Base-by-base conservation (phyloP, 1,140 invertebrate genomes). In the Cyphomyrmex costatus region DNA sequence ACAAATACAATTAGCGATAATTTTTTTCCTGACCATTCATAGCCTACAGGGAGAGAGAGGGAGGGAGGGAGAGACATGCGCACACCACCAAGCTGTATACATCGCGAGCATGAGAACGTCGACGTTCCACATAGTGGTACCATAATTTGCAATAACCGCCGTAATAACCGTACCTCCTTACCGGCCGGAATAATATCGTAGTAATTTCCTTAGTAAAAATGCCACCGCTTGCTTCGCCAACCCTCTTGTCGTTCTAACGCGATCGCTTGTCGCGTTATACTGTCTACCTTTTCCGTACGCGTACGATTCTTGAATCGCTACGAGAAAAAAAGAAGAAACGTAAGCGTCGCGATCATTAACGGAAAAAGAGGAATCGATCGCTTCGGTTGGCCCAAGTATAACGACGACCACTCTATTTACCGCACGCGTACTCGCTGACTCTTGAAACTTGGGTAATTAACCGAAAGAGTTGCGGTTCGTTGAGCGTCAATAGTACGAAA, bases 71-170 rank as follows among this genome's bases (percentile, higher is more conserved):
- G 65, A 49, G 49, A 49, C n/a, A 30, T 30, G 24, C 63, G 65
- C 76, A 19, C 60, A 19, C 42, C 33, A 8, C n/a, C 36, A 12
- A n/a, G 24, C 24, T 30, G 53, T 49, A 89, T 78, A 58, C 74
- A 79, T 86, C 74, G 36, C 19, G 30, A 42, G 30, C 36, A 65
- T 56, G 74, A 77, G 87, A 71, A 53, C 60, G 73, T 90, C 88
- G 66, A 56, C 65, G 71, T 90, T 88, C 86, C 78, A 79, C 61
- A 83, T 78, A 88, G 89, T 90, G 68, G 86, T 70, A 82, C 86
- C 93, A 90, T 95, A 93, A 94, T 94, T 95, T 89, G 93, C 92
- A 93, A 94, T 94, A 94, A 94, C 91, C 89, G 90, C 83, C 60
- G 87, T 92, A 93, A 94, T 95, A 95, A 93, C 92, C 89, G 80